Percentiles rank a stretch among this genome's conserved stretches.
These are phyloP conservation scores for Sturmia bella DNA, from an alignment of 2,888 invertebrate species.

Conservation along the genomic window DNA sequence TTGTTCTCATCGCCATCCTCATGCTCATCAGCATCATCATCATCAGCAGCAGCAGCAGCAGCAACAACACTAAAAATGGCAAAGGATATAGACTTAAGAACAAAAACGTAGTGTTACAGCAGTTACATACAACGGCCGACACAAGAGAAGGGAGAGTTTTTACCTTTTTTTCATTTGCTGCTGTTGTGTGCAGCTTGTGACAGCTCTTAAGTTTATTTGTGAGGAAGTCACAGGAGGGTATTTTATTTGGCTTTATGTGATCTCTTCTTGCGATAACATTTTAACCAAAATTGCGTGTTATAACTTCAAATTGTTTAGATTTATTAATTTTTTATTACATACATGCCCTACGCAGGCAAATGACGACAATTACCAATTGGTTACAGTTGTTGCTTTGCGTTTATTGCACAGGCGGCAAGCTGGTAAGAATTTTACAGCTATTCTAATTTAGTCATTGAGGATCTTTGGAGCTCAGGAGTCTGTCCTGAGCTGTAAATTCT, in stretches of 20 bases:
- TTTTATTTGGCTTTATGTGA: conserved; percentile 23
- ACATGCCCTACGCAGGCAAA: background rate
- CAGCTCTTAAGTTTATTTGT: conserved; percentile 35
- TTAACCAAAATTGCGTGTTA: conserved; percentile 64
- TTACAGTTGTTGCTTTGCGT: background rate
- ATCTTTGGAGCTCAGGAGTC: no score
- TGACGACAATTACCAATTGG: conserved; percentile 3
- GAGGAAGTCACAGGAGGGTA: conserved; percentile 41
- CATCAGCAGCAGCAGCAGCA: no score
- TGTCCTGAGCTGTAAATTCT: no score
- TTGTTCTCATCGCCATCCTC: conserved; percentile 41
- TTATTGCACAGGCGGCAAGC: no score
- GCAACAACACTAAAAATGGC: conserved; percentile 47
- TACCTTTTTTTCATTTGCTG: conserved; percentile 49
- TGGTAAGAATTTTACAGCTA: no score
- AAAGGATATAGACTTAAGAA: conserved; percentile 29
- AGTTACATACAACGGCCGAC: background rate
- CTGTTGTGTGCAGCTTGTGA: conserved; percentile 19
- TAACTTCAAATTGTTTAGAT: conserved; percentile 61
- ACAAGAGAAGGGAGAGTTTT: conserved; percentile 25
- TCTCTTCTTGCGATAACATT: conserved; percentile 28
- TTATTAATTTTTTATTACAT: conserved; percentile 6
- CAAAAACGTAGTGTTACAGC: conserved; percentile 25
- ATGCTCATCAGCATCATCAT: no score
- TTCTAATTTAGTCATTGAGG: no score